Conservation (phyloP, 1,140 invertebrate genomes). For the Varroa destructor region DNA sequence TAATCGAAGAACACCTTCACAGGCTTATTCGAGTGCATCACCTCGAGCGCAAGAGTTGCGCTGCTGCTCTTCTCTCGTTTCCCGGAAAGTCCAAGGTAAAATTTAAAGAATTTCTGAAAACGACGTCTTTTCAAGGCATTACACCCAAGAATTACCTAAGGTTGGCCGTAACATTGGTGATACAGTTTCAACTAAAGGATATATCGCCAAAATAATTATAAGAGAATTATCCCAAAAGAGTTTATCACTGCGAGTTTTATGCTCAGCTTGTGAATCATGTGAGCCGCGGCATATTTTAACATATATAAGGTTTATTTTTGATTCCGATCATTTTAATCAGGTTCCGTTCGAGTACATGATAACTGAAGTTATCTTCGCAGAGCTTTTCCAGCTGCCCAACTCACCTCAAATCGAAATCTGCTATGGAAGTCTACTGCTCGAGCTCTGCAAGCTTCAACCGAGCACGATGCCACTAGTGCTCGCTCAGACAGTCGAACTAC, state of each 20-base stretch:
- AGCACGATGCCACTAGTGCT: constrained; percentile 91
- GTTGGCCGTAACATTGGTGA: background rate
- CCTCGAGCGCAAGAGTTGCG: constrained; percentile 77
- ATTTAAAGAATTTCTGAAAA: constrained; percentile 32
- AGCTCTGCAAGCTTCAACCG: constrained; percentile 90
- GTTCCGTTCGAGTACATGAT: constrained; percentile 96
- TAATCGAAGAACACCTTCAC: constrained; percentile 91
- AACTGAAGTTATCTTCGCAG: constrained; percentile 85
- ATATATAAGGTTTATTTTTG: constrained; percentile 55
- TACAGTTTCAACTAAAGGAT: background rate
- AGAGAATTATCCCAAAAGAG: too few species aligned
- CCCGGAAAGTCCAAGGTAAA: constrained; percentile 40
- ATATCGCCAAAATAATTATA: too few species aligned
- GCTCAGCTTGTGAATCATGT: too few species aligned
- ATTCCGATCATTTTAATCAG: constrained; percentile 68
- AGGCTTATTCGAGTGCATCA: constrained; percentile 82
- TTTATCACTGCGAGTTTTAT: too few species aligned
- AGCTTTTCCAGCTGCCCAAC: constrained; percentile 80
- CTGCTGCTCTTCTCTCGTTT: constrained; percentile 13
- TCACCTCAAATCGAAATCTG: constrained; percentile 77
- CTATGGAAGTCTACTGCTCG: constrained; percentile 89
- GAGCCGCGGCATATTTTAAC: too few species aligned
- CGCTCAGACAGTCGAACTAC: constrained; percentile 90
- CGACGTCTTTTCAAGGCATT: background rate
- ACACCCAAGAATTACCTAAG: background rate